Evolutionary conservation across 2,113 vertebrate species (phyloP).

Genomic region (Canis aureus): DNA sequence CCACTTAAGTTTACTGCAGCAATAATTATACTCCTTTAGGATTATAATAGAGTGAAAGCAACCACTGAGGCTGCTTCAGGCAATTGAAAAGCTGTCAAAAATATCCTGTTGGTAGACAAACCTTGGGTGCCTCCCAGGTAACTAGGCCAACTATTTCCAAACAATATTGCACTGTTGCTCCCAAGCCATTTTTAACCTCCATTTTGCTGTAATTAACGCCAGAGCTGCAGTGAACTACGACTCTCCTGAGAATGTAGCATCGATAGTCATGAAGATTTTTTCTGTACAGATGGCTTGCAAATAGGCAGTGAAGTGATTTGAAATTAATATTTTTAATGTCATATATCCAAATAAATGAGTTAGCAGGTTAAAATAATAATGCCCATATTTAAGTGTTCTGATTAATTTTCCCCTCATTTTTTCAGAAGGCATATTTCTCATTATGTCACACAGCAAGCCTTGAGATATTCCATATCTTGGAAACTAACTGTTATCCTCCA

Average conservation of each 20-base stretch:
- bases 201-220: not conserved
- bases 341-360: not conserved
- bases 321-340: not conserved
- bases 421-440: not conserved
- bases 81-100: not conserved
- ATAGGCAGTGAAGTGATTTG: not conserved
- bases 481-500: not conserved
- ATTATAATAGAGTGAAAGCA: not conserved
- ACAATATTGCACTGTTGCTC: not conserved
- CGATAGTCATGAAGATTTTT: not conserved
- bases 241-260: not conserved
- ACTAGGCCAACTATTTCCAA: constrained; percentile 15
- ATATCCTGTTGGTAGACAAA: not conserved
- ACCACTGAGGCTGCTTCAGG: not conserved
- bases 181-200: not conserved
- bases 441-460: not conserved
- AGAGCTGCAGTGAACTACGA: not conserved
- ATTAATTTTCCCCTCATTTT: not conserved
- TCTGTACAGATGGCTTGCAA: not conserved
- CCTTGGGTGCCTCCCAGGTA: not conserved
- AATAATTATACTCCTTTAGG: not conserved
- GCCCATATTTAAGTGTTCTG: not conserved
- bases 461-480: not conserved
- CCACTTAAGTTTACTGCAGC: not conserved
- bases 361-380: not conserved